Evolutionary conservation across 2,888 invertebrate species (phyloP).

Genomic region (Hyposoter didymator): DNA sequence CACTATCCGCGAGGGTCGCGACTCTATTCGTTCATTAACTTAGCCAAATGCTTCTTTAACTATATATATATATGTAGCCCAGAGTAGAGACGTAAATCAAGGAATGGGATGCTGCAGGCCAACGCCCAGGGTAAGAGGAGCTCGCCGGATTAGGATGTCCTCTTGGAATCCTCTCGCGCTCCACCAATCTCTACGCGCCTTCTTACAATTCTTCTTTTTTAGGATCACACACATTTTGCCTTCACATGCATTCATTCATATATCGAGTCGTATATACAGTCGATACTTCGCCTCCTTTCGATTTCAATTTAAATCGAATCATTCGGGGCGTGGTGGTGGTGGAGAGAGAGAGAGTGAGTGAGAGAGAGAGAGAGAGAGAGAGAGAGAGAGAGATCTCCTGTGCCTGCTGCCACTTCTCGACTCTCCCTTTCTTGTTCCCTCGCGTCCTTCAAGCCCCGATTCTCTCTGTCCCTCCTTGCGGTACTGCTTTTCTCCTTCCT

Average conservation of each 20-base stretch:
- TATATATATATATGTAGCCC: slow-evolving; percentile 35
- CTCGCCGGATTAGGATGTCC: slow-evolving; percentile 66
- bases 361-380: slow-evolving; percentile 24
- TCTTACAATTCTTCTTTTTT: slow-evolving; percentile 38
- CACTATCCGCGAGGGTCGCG: slow-evolving; percentile 59
- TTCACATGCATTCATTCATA: background rate
- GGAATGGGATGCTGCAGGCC: slow-evolving; percentile 26
- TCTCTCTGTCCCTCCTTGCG: background rate
- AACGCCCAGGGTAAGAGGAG: slow-evolving; percentile 56
- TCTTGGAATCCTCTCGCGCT: slow-evolving; percentile 50
- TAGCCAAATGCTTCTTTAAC: slow-evolving; percentile 66
- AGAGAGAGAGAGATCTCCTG: background rate
- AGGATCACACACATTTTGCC: slow-evolving; percentile 3
- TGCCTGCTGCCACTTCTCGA: slow-evolving; percentile 22
- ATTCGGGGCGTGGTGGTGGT: slow-evolving; percentile 70
- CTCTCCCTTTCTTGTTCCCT: slow-evolving; percentile 18
- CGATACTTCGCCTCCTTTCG: slow-evolving; percentile 62
- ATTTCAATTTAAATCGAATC: slow-evolving; percentile 74
- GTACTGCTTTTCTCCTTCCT: slow-evolving; percentile 22
- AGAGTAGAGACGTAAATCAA: slow-evolving; percentile 61
- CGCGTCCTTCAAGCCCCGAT: slow-evolving; percentile 45
- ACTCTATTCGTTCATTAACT: slow-evolving; percentile 69
- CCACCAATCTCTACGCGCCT: slow-evolving; percentile 56
- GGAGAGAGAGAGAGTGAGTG: slow-evolving; percentile 21
- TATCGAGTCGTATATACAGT: background rate